Base-by-base conservation (phyloP, 2,797 vertebrate species). In the Phoxinus dragarum region DNA sequence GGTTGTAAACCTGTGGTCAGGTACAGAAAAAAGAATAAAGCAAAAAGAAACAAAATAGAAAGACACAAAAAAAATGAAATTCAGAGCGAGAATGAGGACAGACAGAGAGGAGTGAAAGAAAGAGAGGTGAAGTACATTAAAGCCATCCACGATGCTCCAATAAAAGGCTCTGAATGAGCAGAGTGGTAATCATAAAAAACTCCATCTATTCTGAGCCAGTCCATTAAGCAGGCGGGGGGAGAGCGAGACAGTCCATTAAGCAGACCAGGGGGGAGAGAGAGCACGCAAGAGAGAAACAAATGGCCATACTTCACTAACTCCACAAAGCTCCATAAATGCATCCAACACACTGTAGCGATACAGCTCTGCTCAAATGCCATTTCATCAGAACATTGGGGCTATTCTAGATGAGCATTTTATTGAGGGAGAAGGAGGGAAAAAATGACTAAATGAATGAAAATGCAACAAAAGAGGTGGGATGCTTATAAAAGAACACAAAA, bases 141-240 rank as follows among this genome's bases (percentile, higher is more conserved):
- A 84, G 80, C 85, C 68, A 79, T 84, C 81, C 68, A 87, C 47
- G 38, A 17, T 74, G 82, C 68, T 87, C 77, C 82, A 83, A 86
- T 82, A 90, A 90, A 85, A 90, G 89, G 89, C 88, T 87, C 36
- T 73, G 68, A 86, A 87, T 88, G 86, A 86, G 80, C 47, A 85
- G 90, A 90, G 38, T 80, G 66, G 82, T 85, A 89, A 80, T 86
- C 44, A 86, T 69, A 81, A 89, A 54, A 85, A 87, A 89, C 86
- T 88, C 88, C 84, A 90, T 91, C 88, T 90, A 87, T 89, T 86
- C 86, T 75, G 84, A 90, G 77, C 82, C 89, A 88, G 88, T 85
- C 90, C 90, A 91, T 91, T 90, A 90, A 88, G 85, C 89, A 90
- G 86, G 68, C 67, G 82, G 85, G 84, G 86, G 44, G 82, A 88